Conservation (phyloP, 1,140 invertebrate species). For the Probaryconus sp. region DNA sequence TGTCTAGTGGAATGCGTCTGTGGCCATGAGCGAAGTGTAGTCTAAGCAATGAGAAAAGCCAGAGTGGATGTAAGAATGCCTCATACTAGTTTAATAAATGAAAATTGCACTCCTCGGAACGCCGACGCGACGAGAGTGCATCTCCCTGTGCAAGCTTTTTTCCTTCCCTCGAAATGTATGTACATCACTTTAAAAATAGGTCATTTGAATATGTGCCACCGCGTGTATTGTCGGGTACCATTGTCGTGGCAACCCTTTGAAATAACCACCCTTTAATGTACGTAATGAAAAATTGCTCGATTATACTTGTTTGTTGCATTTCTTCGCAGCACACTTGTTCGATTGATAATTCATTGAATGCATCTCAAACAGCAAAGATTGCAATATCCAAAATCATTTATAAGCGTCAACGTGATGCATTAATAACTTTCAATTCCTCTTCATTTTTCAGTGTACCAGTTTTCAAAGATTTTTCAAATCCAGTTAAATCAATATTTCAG, state of each 20-base stretch:
- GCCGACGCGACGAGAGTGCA: slow-evolving; percentile 14
- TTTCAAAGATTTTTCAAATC: too few species aligned
- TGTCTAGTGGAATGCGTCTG: slow-evolving; percentile 20
- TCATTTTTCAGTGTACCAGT: too few species aligned
- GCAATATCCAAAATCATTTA: too few species aligned
- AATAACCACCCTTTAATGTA: slow-evolving; percentile 15
- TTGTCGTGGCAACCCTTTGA: slow-evolving; percentile 21
- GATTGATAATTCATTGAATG: too few species aligned
- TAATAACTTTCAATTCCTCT: too few species aligned
- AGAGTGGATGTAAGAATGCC: slow-evolving; percentile 40
- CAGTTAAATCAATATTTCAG: too few species aligned
- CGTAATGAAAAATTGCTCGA: slow-evolving; percentile 23
- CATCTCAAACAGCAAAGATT: too few species aligned
- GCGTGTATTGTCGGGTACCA: slow-evolving; percentile 10
- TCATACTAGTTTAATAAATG: slow-evolving; percentile 39
- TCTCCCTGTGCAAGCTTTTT: slow-evolving; percentile 34
- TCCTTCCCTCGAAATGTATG: slow-evolving; percentile 18
- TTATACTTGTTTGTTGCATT: background rate
- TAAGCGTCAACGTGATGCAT: too few species aligned
- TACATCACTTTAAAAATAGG: slow-evolving; percentile 19
- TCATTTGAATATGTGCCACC: slow-evolving; percentile 36
- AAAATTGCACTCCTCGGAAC: slow-evolving; percentile 33
- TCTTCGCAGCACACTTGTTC: too few species aligned
- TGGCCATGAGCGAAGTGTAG: slow-evolving; percentile 33
- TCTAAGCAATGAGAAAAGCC: slow-evolving; percentile 35